phyloP scores from a whole-genome alignment of 2,113 vertebrate species.

The Tragelaphus strepsiceros region DNA sequence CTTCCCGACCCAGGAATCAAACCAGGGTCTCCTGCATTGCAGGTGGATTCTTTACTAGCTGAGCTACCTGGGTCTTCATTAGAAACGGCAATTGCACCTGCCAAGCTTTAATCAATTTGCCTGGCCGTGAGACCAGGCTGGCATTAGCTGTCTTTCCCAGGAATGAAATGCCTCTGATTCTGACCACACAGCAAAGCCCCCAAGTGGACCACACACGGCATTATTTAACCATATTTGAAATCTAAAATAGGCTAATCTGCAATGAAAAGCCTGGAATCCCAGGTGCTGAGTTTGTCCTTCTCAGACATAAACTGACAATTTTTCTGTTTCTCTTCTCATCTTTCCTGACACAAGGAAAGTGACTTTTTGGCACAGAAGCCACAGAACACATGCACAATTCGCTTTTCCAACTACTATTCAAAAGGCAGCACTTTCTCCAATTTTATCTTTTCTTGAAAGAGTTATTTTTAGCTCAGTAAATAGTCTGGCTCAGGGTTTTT shows the following conservation, averaged over 20 bases:
- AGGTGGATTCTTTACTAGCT: background rate
- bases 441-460: background rate
- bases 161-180: background rate
- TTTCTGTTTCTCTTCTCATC: background rate
- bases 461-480: background rate
- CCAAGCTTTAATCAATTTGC: conserved; percentile 49
- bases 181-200: background rate
- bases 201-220: fast-evolving
- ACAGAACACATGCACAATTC: background rate
- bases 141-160: conserved; percentile 36
- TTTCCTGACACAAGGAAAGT: too few species aligned
- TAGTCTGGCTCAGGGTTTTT: background rate
- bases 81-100: conserved; percentile 50
- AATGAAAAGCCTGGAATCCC: background rate
- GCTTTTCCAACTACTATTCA: background rate
- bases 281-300: background rate
- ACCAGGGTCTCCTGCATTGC: background rate
- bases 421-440: background rate
- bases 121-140: conserved; percentile 38
- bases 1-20: background rate
- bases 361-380: background rate
- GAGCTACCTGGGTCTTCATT: background rate
- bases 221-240: background rate
- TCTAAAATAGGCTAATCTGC: background rate
- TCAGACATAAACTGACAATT: background rate